These are phyloP conservation scores for Macrophya alboannulata DNA, from an alignment of 2,888 invertebrate species.

Conservation along the genomic window DNA sequence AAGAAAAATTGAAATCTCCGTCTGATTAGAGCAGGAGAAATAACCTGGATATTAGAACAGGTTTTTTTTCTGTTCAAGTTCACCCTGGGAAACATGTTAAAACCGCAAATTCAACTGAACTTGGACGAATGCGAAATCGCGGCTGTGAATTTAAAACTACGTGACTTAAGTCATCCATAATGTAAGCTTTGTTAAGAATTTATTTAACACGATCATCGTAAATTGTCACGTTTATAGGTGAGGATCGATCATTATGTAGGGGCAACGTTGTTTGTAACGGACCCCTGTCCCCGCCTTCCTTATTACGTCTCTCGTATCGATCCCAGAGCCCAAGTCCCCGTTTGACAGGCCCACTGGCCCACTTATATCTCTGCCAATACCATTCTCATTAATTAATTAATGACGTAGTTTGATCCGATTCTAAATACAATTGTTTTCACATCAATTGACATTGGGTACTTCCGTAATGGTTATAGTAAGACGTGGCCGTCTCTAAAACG, in stretches of 20 bases:
- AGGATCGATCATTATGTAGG: constrained; percentile 72
- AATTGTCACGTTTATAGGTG: constrained; percentile 50
- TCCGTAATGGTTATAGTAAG: neutral
- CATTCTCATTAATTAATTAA: constrained; percentile 55
- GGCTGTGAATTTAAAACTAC: neutral
- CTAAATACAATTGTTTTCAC: constrained; percentile 3
- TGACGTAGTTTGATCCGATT: constrained; percentile 13
- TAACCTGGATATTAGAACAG: neutral
- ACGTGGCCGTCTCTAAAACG: neutral
- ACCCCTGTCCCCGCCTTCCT: constrained; percentile 66
- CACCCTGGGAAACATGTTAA: neutral
- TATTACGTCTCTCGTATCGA: constrained; percentile 60
- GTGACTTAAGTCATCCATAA: constrained; percentile 25
- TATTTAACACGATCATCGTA: constrained; percentile 32
- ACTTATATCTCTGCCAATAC: constrained; percentile 66
- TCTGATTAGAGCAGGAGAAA: neutral
- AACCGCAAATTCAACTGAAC: neutral
- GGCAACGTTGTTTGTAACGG: constrained; percentile 70
- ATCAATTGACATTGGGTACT: neutral
- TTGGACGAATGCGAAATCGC: neutral
- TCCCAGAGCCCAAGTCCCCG: constrained; percentile 57
- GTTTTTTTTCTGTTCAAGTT: constrained; percentile 17
- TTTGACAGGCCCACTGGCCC: constrained; percentile 68
- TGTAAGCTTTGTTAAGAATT: neutral
- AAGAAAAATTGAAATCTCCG: constrained; percentile 2